Evolutionary conservation across 2,888 invertebrate genomes (phyloP), one percentile per base, ranked within the genome.

Genomic region (Nephrotoma appendiculata): DNA sequence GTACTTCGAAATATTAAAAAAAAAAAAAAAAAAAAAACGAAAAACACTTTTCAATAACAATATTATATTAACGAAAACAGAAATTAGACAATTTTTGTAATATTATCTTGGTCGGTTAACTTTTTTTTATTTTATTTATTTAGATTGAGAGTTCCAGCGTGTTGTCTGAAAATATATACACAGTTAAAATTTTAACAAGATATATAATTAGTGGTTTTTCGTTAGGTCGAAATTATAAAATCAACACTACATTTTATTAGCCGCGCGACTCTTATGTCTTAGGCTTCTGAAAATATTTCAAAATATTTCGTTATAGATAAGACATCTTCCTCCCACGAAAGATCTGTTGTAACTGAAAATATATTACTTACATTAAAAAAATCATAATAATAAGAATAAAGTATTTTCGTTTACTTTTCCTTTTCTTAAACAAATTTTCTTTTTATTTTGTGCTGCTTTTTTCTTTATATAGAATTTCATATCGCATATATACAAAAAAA

Each of bases 271-370:
- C 15, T 15, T 5, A 52, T 52, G 15, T 52, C 52, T 52, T 15
- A 52, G 52, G n/a, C 52, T n/a, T 52, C 19, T 52, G 31, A 15
- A 52, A 52, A 15, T 52, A 52, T 52, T 52, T 52, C 52, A 15
- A 52, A 52, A 52, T 52, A 15, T 4, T 52, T 19, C 52, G 15
- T 52, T 85, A 41, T 43, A 43, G 5, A 7, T 42, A 85, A 85
- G 41, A 85, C 85, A 85, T 85, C 85, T 85, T 43, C 85, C 85
- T 42, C 85, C 85, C 85, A 85, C 85, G 85, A 85, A 43, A n/a
- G 15, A n/a, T 15, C n/a, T 43, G 43, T 85, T 42, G 7, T 42
- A 43, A 85, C 85, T 85, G 43, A 85, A 83, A 83, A 41, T 83
- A 41, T 83, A 41, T 83, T 83, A 48, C 11, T 48, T 48, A 52